phyloP scores from a whole-genome alignment of 2,888 invertebrate species.

The Leptinotarsa haldemani region DNA sequence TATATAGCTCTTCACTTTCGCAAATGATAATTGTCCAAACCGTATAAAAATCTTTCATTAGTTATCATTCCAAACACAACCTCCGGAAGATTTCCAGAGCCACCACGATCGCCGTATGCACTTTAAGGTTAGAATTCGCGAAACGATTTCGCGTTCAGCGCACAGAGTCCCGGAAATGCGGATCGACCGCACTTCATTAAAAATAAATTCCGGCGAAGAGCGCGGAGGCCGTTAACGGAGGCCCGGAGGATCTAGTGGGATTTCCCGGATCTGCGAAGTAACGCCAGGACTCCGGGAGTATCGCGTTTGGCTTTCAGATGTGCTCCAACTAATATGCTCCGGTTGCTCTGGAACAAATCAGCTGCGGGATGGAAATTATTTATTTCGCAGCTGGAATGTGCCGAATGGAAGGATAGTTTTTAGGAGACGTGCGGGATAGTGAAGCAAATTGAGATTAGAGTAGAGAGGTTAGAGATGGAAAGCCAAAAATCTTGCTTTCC shows the following conservation, averaged over 20 bases:
- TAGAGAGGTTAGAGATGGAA: too few relatives aligned
- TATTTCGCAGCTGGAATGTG: constrained; percentile 22
- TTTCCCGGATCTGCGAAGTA: constrained; percentile 64
- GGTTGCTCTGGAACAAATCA: constrained; percentile 39
- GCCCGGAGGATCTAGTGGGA: constrained; percentile 64
- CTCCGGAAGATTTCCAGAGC: too few relatives aligned
- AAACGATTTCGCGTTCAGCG: constrained; percentile 27
- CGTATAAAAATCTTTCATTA: too few relatives aligned
- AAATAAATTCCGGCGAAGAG: constrained; percentile 67
- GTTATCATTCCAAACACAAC: too few relatives aligned
- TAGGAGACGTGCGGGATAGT: too few relatives aligned
- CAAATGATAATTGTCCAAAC: too few relatives aligned
- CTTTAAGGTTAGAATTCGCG: constrained; percentile 3
- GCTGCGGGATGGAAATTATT: constrained; percentile 36
- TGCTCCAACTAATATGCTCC: constrained; percentile 36
- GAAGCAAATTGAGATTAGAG: too few relatives aligned
- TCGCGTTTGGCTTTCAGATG: constrained; percentile 36
- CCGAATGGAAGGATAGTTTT: too few relatives aligned
- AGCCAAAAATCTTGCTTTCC: too few relatives aligned
- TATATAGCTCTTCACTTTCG: too few relatives aligned
- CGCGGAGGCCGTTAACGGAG: constrained; percentile 62
- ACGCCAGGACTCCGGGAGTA: constrained; percentile 33
- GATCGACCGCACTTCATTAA: constrained; percentile 67
- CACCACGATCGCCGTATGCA: background rate
- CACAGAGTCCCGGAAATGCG: constrained; percentile 29